These are phyloP conservation scores for Dicaeum eximium DNA, from an alignment of 2,113 vertebrate genomes.

Conservation along the genomic window DNA sequence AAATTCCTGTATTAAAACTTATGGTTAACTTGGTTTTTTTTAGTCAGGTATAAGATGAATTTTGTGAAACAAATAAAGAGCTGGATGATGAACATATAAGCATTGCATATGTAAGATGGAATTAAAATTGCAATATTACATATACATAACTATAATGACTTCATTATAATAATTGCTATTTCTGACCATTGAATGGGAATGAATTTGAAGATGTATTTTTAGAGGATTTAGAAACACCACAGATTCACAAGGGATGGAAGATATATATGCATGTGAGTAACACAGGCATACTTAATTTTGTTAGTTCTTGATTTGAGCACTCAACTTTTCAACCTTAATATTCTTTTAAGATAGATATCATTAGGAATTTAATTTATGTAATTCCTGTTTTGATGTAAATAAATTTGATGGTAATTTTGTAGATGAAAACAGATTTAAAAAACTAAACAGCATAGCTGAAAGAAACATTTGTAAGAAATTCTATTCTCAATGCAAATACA, in stretches of 20 bases:
- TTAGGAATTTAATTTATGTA: constrained; percentile 6
- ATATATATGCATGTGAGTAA: neutral
- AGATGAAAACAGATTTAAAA: neutral
- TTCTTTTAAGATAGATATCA: constrained; percentile 3
- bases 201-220: neutral
- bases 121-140: neutral
- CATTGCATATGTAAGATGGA: neutral
- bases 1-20: neutral
- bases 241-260: neutral
- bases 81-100: neutral
- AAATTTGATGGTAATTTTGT: constrained; percentile 3
- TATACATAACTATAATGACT: neutral
- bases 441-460: neutral
- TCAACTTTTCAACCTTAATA: constrained; percentile 10
- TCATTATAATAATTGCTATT: neutral
- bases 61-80: neutral
- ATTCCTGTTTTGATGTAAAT: constrained; percentile 29
- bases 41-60: neutral
- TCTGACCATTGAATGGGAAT: neutral
- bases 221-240: neutral
- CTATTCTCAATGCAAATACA: neutral
- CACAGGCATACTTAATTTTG: neutral
- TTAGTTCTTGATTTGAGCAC: neutral
- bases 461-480: neutral
- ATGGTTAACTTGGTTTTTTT: neutral